A percentile compares a stretch with the other conserved stretches of the same genome.
Evolutionary conservation across 2,113 vertebrate genomes (phyloP).

Genomic region (Setophaga coronata): DNA sequence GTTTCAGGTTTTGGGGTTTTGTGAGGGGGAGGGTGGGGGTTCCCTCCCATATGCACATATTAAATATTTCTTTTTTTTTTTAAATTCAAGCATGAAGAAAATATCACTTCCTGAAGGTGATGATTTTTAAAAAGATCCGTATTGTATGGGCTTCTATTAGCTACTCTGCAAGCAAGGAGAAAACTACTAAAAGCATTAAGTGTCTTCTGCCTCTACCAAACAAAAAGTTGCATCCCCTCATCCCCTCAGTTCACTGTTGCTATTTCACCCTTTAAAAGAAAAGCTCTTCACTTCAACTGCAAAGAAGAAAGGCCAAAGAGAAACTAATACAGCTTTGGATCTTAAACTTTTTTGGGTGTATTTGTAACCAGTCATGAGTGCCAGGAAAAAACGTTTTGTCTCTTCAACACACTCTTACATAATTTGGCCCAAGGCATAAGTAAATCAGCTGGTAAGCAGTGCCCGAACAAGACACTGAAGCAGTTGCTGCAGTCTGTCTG

Average conservation of each 20-base stretch:
- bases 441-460: constrained; percentile 18
- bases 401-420: not conserved
- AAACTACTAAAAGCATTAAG: not conserved
- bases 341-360: not conserved
- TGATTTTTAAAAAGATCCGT: not conserved
- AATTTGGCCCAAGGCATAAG: not conserved
- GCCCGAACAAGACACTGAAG: not conserved
- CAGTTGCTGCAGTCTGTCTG: not conserved
- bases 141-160: not conserved
- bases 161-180: not conserved
- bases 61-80: not conserved
- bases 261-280: not conserved
- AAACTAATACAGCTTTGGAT: not conserved
- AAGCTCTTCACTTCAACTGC: not conserved
- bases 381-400: not conserved
- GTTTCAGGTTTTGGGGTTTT: not conserved
- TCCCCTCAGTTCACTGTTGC: not conserved
- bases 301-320: not conserved
- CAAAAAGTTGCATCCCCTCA: not conserved
- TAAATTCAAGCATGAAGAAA: not conserved
- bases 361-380: not conserved
- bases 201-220: not conserved
- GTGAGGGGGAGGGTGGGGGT: accelerated
- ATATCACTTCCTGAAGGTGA: not conserved
- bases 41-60: not conserved